phyloP scores from a whole-genome alignment of 35 echinoderm and acorn worm genomes.

The Eucidaris tribuloides region DNA sequence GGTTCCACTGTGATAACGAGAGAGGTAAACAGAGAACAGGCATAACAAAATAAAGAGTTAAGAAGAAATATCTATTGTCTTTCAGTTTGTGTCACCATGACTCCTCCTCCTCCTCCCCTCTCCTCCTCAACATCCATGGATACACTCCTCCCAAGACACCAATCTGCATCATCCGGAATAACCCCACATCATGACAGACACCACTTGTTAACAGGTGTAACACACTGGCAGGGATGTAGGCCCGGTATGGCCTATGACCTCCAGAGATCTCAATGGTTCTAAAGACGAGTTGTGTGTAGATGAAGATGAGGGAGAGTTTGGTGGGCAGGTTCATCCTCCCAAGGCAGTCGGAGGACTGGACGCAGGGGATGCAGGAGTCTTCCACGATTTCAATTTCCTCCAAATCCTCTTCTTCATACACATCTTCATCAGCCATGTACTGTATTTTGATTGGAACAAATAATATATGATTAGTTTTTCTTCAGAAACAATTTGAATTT shows the following conservation, averaged over 20 bases:
- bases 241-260: neutral
- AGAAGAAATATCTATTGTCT: too few species aligned
- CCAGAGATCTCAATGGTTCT: conserved; percentile 63
- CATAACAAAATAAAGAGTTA: too few species aligned
- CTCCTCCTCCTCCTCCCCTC: too few species aligned
- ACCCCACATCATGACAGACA: conserved; percentile 24
- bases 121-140: too few species aligned
- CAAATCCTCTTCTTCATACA: neutral
- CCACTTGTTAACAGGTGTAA: conserved; percentile 30
- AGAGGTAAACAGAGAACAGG: too few species aligned
- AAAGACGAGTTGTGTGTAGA: conserved; percentile 89
- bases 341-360: neutral
- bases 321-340: conserved; percentile 31
- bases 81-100: too few species aligned
- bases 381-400: neutral
- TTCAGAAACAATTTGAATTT: too few species aligned
- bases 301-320: conserved; percentile 82
- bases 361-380: neutral
- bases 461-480: too few species aligned
- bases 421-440: conserved; percentile 19
- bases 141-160: conserved; percentile 32
- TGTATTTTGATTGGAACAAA: too few species aligned
- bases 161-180: conserved; percentile 45
- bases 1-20: too few species aligned
- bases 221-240: neutral